Base-by-base conservation (phyloP, 1,140 invertebrate genomes). In the Drosophila arawakana region DNA sequence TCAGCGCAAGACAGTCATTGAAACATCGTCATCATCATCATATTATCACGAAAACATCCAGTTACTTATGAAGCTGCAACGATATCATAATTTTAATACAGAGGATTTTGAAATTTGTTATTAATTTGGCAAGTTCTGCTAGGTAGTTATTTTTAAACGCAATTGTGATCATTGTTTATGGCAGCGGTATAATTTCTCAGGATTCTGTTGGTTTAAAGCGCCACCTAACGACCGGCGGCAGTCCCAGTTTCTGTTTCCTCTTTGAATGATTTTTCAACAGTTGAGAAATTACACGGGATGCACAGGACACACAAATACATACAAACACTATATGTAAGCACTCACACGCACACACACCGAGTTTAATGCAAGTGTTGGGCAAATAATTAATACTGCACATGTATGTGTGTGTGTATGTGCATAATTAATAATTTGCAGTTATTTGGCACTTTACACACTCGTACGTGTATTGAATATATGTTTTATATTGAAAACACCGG, bases 251-350 rank as follows among this genome's bases (percentile, higher is more conserved):
- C 43, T 43, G 21, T 58, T 57, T 49, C 41, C 41, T 35, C 46
- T 9, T 68, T 30, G 34, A 65, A 54, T 73, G 73, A 80, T 76
- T 69, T 77, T 73, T 73, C 54, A 30, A 73, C 41, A 61, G 63
- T 63, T 49, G 47, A 76, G 55, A 62, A 75, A 49, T 69, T 81
- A 55, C 43, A 71, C 73, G 80, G 80, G 67, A 83, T 83, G 80
- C 81, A 81, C 70, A 86, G 78, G 78, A 85, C 49, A 74, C 52
- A 34, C 61, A 50, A 55, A 30, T 35, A 35, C 37, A 63, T 30
- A 13, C 57, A 60, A 35, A 54, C 13, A 59, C 39, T 18, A 55
- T n/a, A 57, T 25, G 15, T 41, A n/a, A 9, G 35, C 18, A 60
- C 35, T 10, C 15, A 25, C 60, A 62, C 44, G 35, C 25, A 39